phyloP scores from a whole-genome alignment of 1,140 invertebrate genomes.

The Diorhabda carinulata region DNA sequence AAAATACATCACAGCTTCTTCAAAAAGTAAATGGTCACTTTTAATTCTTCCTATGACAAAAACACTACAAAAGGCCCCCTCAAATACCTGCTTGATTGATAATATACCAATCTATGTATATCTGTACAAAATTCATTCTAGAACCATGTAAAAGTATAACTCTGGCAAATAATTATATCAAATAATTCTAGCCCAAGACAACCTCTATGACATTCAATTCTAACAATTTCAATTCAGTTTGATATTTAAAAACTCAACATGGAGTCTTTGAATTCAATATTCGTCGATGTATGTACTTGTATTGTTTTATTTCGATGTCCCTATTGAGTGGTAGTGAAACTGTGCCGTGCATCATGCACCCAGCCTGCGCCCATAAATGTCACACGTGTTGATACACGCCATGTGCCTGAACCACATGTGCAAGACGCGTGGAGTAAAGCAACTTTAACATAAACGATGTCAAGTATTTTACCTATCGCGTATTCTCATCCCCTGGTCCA shows the following conservation, averaged over 20 bases:
- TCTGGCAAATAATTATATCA: too few species aligned
- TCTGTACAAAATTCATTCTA: too few species aligned
- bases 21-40: too few species aligned
- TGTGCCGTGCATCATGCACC: slow-evolving; percentile 18
- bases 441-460: slow-evolving; percentile 17
- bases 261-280: background rate
- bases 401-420: slow-evolving; percentile 31
- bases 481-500: background rate
- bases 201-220: background rate
- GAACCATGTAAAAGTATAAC: too few species aligned
- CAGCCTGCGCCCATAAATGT: slow-evolving; percentile 37
- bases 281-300: background rate
- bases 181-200: background rate
- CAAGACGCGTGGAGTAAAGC: slow-evolving; percentile 23
- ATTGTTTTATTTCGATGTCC: slow-evolving; percentile 2
- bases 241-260: background rate
- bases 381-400: slow-evolving; percentile 37
- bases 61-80: too few species aligned
- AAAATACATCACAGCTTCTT: too few species aligned
- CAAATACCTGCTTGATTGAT: too few species aligned
- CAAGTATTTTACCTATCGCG: slow-evolving; percentile 4
- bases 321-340: background rate
- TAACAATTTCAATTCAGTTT: background rate
- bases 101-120: too few species aligned
- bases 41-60: too few species aligned